phyloP scores from a whole-genome alignment of 2,888 invertebrate species.

The Drosophila robusta region DNA sequence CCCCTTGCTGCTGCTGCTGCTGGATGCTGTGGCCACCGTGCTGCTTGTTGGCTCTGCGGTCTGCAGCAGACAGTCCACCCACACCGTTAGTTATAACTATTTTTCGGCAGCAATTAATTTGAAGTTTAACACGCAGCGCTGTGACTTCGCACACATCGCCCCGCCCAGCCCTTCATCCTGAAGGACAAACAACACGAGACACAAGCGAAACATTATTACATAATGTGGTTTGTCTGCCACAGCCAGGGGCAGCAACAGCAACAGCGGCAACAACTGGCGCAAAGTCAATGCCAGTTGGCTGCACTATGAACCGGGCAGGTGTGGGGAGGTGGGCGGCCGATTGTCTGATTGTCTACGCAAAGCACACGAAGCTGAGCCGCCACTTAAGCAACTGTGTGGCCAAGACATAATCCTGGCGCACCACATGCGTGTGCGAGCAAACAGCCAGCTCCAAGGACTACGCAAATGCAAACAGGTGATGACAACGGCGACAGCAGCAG shows the following conservation, averaged over 20 bases:
- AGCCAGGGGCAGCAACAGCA: slow-evolving; percentile 15
- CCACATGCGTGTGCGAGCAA: slow-evolving; percentile 56
- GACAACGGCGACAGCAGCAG: slow-evolving; percentile 63
- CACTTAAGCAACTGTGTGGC: slow-evolving; percentile 51
- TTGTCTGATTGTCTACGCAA: slow-evolving; percentile 30
- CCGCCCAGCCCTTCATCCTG: not conserved
- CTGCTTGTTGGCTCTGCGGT: slow-evolving; percentile 74
- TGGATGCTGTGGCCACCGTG: slow-evolving; percentile 59
- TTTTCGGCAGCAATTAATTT: slow-evolving; percentile 80
- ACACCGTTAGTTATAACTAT: slow-evolving; percentile 50
- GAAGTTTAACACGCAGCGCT: slow-evolving; percentile 72
- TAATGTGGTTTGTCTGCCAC: slow-evolving; percentile 40
- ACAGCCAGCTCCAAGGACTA: slow-evolving; percentile 80
- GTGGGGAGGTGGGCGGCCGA: not conserved
- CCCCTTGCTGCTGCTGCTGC: slow-evolving; percentile 14
- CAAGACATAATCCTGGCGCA: slow-evolving; percentile 53
- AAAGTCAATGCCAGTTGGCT: slow-evolving; percentile 27
- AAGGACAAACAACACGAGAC: slow-evolving; percentile 16
- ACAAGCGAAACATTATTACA: slow-evolving; percentile 61
- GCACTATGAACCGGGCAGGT: slow-evolving; percentile 10
- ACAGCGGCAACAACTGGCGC: slow-evolving; percentile 2
- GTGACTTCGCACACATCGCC: not conserved
- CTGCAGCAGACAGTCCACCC: slow-evolving; percentile 54
- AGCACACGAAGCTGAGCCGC: slow-evolving; percentile 28
- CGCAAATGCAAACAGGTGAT: slow-evolving; percentile 81